Percentiles rank a stretch among this genome's conserved stretches.
Conservation (phyloP, 1,140 invertebrate species). For the Drosophila jambulina region DNA sequence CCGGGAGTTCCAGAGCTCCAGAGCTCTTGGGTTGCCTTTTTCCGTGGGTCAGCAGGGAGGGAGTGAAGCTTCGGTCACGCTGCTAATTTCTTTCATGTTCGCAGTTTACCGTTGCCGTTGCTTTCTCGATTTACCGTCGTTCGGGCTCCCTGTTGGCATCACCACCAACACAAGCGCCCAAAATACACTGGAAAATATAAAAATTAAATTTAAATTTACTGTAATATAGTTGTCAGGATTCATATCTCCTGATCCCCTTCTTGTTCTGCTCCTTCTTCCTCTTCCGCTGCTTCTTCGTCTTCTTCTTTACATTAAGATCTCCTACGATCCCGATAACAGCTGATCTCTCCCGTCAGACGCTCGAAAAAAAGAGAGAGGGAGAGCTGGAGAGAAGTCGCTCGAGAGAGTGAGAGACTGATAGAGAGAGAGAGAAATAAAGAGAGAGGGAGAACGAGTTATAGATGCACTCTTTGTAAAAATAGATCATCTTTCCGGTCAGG, state of each 20-base stretch:
- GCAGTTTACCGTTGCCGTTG: constrained; percentile 18
- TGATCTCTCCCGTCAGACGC: neutral
- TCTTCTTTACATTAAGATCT: too few species aligned
- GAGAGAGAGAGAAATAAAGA: too few species aligned
- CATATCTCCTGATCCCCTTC: too few species aligned
- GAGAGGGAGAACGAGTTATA: too few species aligned
- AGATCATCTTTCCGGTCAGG: too few species aligned
- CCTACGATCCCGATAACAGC: too few species aligned
- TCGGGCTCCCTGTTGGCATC: constrained; percentile 21
- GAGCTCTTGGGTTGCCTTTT: constrained; percentile 14
- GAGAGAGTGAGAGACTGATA: too few species aligned
- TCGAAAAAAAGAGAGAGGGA: neutral
- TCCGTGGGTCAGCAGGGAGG: constrained; percentile 17
- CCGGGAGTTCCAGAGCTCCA: neutral
- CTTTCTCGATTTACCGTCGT: constrained; percentile 28
- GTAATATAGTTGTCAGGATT: too few species aligned
- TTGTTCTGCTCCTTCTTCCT: too few species aligned
- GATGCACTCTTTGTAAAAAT: too few species aligned
- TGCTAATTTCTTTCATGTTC: constrained; percentile 81
- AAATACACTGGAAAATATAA: constrained; percentile 9
- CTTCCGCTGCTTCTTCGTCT: too few species aligned
- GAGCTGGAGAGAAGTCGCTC: too few species aligned
- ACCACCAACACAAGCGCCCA: constrained; percentile 2
- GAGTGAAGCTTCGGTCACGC: constrained; percentile 62
- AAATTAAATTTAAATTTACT: neutral